Evolutionary conservation across 2,113 vertebrate genomes (phyloP).

Genomic region (Salminus brasiliensis): DNA sequence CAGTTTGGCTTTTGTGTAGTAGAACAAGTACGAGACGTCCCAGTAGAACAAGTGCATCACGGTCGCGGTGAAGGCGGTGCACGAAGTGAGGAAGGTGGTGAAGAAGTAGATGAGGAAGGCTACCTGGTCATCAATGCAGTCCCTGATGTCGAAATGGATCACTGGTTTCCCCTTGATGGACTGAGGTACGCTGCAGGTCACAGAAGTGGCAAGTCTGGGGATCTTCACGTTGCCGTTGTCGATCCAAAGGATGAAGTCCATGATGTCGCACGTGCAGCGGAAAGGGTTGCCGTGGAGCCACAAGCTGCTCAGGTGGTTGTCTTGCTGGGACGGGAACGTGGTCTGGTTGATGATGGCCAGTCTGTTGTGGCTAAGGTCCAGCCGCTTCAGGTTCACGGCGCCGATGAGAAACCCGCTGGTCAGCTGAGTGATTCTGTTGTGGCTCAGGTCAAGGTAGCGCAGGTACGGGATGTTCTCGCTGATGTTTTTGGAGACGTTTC

Average conservation of each 20-base stretch:
- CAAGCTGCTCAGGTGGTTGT: slow-evolving; percentile 60
- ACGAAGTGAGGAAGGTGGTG: slow-evolving; percentile 63
- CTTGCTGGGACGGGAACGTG: slow-evolving; percentile 54
- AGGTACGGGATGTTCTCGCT: slow-evolving; percentile 62
- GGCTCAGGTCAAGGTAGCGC: slow-evolving; percentile 69
- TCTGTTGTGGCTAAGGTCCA: slow-evolving; percentile 74
- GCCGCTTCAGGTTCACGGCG: slow-evolving; percentile 57
- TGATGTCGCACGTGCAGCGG: slow-evolving; percentile 74
- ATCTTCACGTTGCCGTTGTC: slow-evolving; percentile 63
- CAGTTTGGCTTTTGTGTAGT: slow-evolving; percentile 69
- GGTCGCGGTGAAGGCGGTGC: slow-evolving; percentile 63
- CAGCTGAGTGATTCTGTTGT: slow-evolving; percentile 73
- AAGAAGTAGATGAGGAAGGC: slow-evolving; percentile 63
- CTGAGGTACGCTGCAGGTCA: slow-evolving; percentile 65
- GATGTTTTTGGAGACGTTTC: slow-evolving; percentile 57
- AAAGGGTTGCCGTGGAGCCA: slow-evolving; percentile 75
- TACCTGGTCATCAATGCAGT: slow-evolving; percentile 64
- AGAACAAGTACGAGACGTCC: slow-evolving; percentile 73
- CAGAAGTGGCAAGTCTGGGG: slow-evolving; percentile 65
- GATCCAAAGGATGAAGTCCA: slow-evolving; percentile 76
- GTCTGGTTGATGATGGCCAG: slow-evolving; percentile 72
- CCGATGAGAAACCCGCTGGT: slow-evolving; percentile 61
- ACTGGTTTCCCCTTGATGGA: slow-evolving; percentile 52
- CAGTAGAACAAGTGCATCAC: slow-evolving; percentile 79
- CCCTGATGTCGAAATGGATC: slow-evolving; percentile 61